phyloP scores from a whole-genome alignment of 1,140 invertebrate genomes.

The Psilanteris sp. region DNA sequence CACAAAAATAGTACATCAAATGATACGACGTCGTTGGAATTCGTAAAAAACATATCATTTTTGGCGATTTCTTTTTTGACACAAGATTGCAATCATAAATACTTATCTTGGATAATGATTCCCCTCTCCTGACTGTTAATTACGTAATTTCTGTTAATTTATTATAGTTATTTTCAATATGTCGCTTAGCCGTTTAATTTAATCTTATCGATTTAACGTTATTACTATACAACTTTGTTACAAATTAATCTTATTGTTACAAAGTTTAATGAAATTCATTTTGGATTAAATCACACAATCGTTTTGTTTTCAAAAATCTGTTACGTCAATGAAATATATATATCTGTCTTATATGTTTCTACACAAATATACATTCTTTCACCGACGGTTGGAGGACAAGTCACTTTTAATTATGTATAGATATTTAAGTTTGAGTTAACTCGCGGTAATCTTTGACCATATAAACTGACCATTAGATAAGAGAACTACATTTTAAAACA shows the following conservation, averaged over 20 bases:
- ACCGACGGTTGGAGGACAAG: too few relatives aligned
- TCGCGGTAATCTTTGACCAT: too few relatives aligned
- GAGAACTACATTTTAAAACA: too few relatives aligned
- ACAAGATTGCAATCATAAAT: constrained; percentile 29
- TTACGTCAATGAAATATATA: constrained; percentile 40
- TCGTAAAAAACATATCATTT: constrained; percentile 33
- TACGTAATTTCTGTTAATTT: constrained; percentile 2
- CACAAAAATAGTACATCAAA: constrained; percentile 27
- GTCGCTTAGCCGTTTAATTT: constrained; percentile 3
- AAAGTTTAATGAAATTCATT: constrained; percentile 44
- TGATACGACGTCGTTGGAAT: constrained; percentile 32
- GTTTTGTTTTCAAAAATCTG: constrained; percentile 27
- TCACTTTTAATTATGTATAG: too few relatives aligned
- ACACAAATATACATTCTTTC: too few relatives aligned
- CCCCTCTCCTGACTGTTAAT: not conserved
- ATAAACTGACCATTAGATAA: too few relatives aligned
- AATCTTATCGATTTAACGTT: constrained; percentile 35
- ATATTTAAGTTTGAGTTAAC: too few relatives aligned
- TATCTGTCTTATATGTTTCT: too few relatives aligned
- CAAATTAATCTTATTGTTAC: constrained; percentile 42
- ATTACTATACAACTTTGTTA: constrained; percentile 49
- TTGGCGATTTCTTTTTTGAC: constrained; percentile 27
- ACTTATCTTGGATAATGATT: constrained; percentile 27
- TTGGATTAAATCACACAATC: constrained; percentile 23
- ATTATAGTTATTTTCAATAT: constrained; percentile 20